Evolutionary conservation across 2,113 vertebrate genomes (phyloP), one percentile per base, ranked within the genome.

Genomic region (Phaetusa simplex): DNA sequence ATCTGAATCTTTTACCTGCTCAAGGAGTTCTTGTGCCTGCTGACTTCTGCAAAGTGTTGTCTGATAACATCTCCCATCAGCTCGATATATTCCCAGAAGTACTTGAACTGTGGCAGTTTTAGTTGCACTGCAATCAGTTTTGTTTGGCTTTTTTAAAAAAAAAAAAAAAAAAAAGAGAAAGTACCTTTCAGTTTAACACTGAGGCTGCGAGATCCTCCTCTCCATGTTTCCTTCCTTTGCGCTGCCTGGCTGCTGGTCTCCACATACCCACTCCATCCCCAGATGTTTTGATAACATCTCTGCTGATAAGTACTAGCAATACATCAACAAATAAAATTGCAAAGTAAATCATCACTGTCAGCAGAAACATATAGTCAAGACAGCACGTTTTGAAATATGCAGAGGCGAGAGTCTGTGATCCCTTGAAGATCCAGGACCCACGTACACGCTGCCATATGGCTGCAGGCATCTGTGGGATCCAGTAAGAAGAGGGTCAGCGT

Each of bases 271-370:
- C 82, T 70, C 50, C 67, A 49, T 91, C 45, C 62, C 84, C 87
- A 96, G 96, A 85, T 94, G 82, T 94, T 96, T 94, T 88, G 89
- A 91, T 96, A 96, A 58, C 58, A 94, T 96, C 89, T 85, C 27
- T 88, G 58, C 66, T 92, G 82, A 77, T 92, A 96, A 91, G 30
- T 92, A 32, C 64, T 58, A 86, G 66, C 58, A 67, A 70, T 91
- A 80, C 59, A 94, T 95, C 95, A 94, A 76, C 43, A 89, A 94
- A 94, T 91, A 76, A 92, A 97, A 95, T 94, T 70, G 59, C 72
- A 77, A 87, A 87, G 77, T 91, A 90, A 97, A 97, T 97, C 97
- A 97, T 97, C 96, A 61, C 96, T 94, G 83, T 97, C 95, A 94
- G 84, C 86, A 87, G 86, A 79, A 95, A 91, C 89, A 73, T 52